Evolutionary conservation across 2,888 invertebrate species (phyloP).

Genomic region (Tipula unca): DNA sequence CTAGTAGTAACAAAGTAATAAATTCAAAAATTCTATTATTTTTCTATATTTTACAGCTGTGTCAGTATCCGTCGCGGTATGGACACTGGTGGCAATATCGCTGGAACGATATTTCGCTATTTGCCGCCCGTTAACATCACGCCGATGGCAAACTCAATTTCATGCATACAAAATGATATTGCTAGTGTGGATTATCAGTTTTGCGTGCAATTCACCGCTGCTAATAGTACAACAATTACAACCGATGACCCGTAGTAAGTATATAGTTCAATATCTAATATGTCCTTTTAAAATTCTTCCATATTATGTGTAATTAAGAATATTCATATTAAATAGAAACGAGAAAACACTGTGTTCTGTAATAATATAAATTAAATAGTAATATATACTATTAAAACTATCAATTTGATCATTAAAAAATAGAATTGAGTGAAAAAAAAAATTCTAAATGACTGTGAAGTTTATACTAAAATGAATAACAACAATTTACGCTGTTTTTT

Average conservation of each 20-base stretch:
- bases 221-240: constrained; percentile 14
- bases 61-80: constrained; percentile 65
- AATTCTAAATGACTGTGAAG: no score
- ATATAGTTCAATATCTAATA: not conserved
- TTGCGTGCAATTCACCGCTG: constrained; percentile 54
- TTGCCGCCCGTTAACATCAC: constrained; percentile 62
- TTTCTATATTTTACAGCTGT: constrained; percentile 46
- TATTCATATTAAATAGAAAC: no score
- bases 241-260: not conserved
- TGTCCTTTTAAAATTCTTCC: no score
- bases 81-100: constrained; percentile 70
- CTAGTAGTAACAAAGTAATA: no score
- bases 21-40: not conserved
- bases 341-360: no score
- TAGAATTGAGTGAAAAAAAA: no score
- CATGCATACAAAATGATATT: constrained; percentile 65
- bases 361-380: no score
- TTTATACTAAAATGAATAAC: no score
- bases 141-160: constrained; percentile 65
- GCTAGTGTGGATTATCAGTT: constrained; percentile 55
- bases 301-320: no score
- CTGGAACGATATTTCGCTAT: constrained; percentile 73
- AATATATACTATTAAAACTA: no score
- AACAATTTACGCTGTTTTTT: no score
- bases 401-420: no score